A percentile compares a stretch with the other conserved stretches of the same genome.
Conservation (phyloP, 1,140 invertebrate species). For the Trissolcus basalis region DNA sequence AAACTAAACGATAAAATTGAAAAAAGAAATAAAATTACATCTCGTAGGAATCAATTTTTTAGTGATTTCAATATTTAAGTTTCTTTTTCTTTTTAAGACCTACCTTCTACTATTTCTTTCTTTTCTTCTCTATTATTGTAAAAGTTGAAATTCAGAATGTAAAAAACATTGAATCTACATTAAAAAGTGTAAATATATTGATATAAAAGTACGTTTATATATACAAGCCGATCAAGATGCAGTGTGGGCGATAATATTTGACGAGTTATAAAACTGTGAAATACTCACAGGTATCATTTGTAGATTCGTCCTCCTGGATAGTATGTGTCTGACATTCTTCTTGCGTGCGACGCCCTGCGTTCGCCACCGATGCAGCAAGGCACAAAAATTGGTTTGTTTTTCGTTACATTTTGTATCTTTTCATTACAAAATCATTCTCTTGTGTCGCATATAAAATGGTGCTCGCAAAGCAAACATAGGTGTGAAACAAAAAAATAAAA, state of each 20-base stretch:
- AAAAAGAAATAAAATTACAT: too few relatives aligned
- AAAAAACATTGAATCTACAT: slow-evolving; percentile 9
- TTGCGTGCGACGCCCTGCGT: slow-evolving; percentile 68
- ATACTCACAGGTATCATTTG: slow-evolving; percentile 68
- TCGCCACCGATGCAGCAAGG: slow-evolving; percentile 68
- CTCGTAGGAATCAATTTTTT: too few relatives aligned
- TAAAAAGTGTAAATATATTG: slow-evolving; percentile 9
- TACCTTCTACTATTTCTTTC: too few relatives aligned
- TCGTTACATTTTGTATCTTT: slow-evolving; percentile 61
- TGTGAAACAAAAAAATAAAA: slow-evolving; percentile 55
- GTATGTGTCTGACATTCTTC: slow-evolving; percentile 70
- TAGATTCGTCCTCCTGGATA: slow-evolving; percentile 69
- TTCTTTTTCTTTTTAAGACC: slow-evolving; percentile 2
- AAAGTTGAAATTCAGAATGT: slow-evolving; percentile 9
- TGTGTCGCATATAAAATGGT: slow-evolving; percentile 35
- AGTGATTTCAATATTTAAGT: too few relatives aligned
- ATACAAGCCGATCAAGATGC: slow-evolving; percentile 47
- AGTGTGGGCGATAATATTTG: slow-evolving; percentile 22
- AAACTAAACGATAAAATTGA: too few relatives aligned
- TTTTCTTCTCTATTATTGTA: background rate
- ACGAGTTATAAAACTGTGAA: slow-evolving; percentile 9
- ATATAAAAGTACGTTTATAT: slow-evolving; percentile 7
- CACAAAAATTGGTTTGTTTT: slow-evolving; percentile 67
- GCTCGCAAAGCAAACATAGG: slow-evolving; percentile 33
- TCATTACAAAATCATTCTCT: slow-evolving; percentile 32